These are phyloP conservation scores for Lordiphosa collinella DNA, from an alignment of 1,140 invertebrate genomes.

Conservation along the genomic window DNA sequence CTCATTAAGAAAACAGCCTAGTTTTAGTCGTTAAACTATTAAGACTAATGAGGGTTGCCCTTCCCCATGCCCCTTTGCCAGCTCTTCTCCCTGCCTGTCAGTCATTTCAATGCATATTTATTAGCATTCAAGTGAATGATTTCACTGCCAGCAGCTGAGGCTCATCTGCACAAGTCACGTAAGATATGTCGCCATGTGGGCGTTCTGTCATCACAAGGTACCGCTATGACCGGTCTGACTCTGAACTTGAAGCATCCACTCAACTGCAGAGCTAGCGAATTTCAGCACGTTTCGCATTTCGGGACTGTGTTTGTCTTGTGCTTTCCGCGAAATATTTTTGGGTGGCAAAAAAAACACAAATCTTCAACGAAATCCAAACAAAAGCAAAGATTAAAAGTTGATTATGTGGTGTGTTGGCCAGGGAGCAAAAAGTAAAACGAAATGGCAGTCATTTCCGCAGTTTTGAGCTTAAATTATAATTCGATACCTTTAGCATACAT, in stretches of 20 bases:
- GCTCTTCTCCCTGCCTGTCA: constrained; percentile 7
- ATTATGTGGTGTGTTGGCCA: neutral
- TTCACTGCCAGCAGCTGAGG: constrained; percentile 58
- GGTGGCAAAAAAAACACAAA: constrained; percentile 39
- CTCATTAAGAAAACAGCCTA: constrained; percentile 51
- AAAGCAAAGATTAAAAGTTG: constrained; percentile 3
- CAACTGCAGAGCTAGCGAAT: constrained; percentile 52
- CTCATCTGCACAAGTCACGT: constrained; percentile 45
- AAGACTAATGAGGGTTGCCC: constrained; percentile 70
- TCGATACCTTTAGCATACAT: too few relatives aligned
- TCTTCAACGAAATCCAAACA: constrained; percentile 2
- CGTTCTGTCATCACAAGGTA: constrained; percentile 50
- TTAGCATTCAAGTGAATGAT: constrained; percentile 36
- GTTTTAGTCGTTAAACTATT: constrained; percentile 65
- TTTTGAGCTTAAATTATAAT: too few relatives aligned
- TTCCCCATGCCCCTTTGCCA: too few relatives aligned
- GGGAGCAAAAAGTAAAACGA: too few relatives aligned
- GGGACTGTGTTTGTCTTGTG: constrained; percentile 61
- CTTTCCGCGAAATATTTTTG: constrained; percentile 61
- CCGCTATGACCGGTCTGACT: constrained; percentile 11
- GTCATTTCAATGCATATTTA: constrained; percentile 53
- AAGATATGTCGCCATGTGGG: constrained; percentile 46
- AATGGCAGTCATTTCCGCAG: too few relatives aligned
- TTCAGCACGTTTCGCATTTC: constrained; percentile 69
- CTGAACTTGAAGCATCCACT: constrained; percentile 11